phyloP scores from a whole-genome alignment of 2,113 vertebrate species.

The Oncorhynchus masou region DNA sequence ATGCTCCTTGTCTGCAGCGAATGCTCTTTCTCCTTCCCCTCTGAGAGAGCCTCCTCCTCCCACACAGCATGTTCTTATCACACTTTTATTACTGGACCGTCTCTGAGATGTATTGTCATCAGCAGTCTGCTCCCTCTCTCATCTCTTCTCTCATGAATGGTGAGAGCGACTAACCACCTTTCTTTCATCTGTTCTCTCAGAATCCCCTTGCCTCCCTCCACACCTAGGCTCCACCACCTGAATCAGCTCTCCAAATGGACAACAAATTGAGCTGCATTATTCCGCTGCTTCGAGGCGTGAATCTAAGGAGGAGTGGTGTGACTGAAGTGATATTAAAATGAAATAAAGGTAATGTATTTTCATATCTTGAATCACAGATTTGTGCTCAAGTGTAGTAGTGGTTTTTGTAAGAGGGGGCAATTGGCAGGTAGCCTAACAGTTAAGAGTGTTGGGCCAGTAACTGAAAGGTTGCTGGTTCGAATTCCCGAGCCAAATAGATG shows the following conservation, averaged over 20 bases:
- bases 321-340: slow-evolving; percentile 47
- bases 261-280: slow-evolving; percentile 53
- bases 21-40: neutral
- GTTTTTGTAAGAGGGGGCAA: neutral
- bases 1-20: neutral
- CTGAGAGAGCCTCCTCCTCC: slow-evolving; percentile 20
- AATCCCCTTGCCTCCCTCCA: slow-evolving; percentile 31
- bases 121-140: slow-evolving; percentile 37
- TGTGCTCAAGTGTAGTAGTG: neutral
- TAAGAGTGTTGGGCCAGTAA: no score
- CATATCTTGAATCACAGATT: slow-evolving; percentile 17
- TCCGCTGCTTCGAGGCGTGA: slow-evolving; percentile 35
- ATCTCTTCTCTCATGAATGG: slow-evolving; percentile 46
- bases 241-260: slow-evolving; percentile 57
- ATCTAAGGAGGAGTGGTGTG: slow-evolving; percentile 32
- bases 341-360: slow-evolving; percentile 45
- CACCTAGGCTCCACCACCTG: slow-evolving; percentile 59
- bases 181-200: slow-evolving; percentile 48
- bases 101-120: slow-evolving; percentile 54
- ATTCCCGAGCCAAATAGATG: no score
- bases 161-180: slow-evolving; percentile 51
- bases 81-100: slow-evolving; percentile 68
- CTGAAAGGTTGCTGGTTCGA: no score
- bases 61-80: slow-evolving; percentile 63
- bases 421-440: neutral